Evolutionary conservation across 2,113 vertebrate genomes (phyloP), one percentile per base, ranked within the genome.

Genomic region (Pseudonaja textilis): DNA sequence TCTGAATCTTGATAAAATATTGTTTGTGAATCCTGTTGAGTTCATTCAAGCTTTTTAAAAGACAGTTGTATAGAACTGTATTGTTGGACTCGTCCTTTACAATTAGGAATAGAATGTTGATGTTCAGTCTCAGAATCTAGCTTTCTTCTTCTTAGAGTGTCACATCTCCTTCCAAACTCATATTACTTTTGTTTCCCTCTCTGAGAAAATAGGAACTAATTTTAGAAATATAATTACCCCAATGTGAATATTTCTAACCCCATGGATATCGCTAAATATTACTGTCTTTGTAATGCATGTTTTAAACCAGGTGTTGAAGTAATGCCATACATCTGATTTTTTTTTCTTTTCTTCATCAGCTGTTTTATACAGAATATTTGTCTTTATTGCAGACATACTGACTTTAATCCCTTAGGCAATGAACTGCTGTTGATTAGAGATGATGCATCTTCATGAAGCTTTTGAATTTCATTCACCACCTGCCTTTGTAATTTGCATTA

Each of bases 391-490:
- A 93, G 42, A 50, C 52, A 74, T 85, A 61, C 55, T 81, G 85
- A 90, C 88, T 93, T 86, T 93, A 50, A 93, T 89, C 45, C 42
- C 74, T 85, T 86, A 90, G 88, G 92, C 92, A 61, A 47, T 86
- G 50, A 85, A 61, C 69, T 52, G 42, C 29, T 93, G 55, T 86
- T 34, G 39, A 90, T 90, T 85, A 89, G 54, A 52, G 69, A 12
- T 59, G 92, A 90, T 59, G 55, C 25, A 45, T 45, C 74, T 93
- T 56, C 88, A 56, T 93, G 55, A 90, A 86, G 88, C 42, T 89
- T 93, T 93, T 93, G 92, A 89, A 90, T 89, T 93, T 89, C 69
- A 86, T 89, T 89, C n/a, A 85, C 55, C 74, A 61, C 23, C 92
- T 25, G 47, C 88, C 88, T 90, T 90, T 90, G 74, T 89, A 93